These are phyloP conservation scores for Tipula confusa DNA, from an alignment of 2,888 invertebrate species.

Conservation along the genomic window DNA sequence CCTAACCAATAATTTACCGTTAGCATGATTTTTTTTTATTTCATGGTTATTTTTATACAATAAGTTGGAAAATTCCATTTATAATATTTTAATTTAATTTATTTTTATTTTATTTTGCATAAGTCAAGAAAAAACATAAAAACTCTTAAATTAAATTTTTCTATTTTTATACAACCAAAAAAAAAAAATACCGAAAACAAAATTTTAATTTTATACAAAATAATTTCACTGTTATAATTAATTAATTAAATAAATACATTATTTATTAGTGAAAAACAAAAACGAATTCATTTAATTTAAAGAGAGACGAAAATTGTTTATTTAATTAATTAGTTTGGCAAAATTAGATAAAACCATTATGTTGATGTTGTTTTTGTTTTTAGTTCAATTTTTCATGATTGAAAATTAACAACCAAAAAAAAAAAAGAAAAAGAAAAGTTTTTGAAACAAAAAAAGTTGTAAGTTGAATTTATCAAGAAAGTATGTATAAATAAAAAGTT, in stretches of 20 bases:
- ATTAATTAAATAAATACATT: slow-evolving; percentile 9
- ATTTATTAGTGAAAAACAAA: neutral
- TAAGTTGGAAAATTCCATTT: neutral
- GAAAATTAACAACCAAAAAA: neutral
- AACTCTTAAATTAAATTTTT: neutral
- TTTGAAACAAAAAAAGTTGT: slow-evolving; percentile 7
- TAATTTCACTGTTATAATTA: neutral
- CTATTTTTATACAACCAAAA: neutral
- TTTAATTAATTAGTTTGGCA: neutral
- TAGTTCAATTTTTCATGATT: neutral
- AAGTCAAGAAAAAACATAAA: neutral
- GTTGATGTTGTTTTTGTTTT: neutral
- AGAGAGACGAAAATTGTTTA: neutral
- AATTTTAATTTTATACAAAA: neutral
- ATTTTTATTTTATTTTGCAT: neutral
- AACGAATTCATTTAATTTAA: neutral
- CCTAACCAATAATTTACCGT: neutral
- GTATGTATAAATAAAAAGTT: neutral
- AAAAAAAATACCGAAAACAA: neutral
- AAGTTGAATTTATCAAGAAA: neutral
- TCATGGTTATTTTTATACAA: neutral
- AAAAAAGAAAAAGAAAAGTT: neutral
- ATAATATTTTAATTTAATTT: slow-evolving; percentile 20
- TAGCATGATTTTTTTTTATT: neutral
- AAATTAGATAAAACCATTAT: slow-evolving; percentile 25